Evolutionary conservation across 2,888 invertebrate species (phyloP), one percentile per base, ranked within the genome.

Genomic region (Callimorpha dominula): DNA sequence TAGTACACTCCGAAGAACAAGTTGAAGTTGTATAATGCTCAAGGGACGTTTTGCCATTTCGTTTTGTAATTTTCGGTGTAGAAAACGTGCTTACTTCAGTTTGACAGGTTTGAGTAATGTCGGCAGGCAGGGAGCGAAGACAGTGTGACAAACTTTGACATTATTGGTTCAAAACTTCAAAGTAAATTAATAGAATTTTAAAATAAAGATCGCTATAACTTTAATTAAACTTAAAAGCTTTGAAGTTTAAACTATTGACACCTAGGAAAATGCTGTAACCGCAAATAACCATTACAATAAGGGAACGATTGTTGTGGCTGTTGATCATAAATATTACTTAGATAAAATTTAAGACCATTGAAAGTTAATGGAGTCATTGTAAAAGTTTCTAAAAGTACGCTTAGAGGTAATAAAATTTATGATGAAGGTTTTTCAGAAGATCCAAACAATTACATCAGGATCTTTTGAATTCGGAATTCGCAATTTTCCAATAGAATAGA

Each of bases 341-440:
- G 76, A 70, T 76, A 73, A 73, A 72, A 79, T 75, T 69, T 54
- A 11, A 68, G 70, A 70, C 63, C 67, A 75, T 81, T 78, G 70
- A 78, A 72, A 75, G 65, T 4, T 82, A 80, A 84, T 84, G 78
- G 80, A 71, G 65, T 73, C 75, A 74, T 75, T 74, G 71, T 72
- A 66, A 57, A 73, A 82, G 60, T 74, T 75, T 54, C 42, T 75
- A 42, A 72, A 75, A 52, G 64, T 65, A 70, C 65, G 57, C 31
- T 78, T 66, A 78, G 78, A 77, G 74, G 68, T 72, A 72, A 74
- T 76, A 72, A 77, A 77, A 77, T 78, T 52, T n/a, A 70, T 73
- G 68, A 75, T 74, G 40, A 74, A 78, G 60, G 65, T 67, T 69
- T 71, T 80, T 77, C 72, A 78, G 54, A 70, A 57, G 73, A 78